phyloP scores from a whole-genome alignment of 37 sponge, comb jelly and placozoan genomes.

The Oscarella lobularis region DNA sequence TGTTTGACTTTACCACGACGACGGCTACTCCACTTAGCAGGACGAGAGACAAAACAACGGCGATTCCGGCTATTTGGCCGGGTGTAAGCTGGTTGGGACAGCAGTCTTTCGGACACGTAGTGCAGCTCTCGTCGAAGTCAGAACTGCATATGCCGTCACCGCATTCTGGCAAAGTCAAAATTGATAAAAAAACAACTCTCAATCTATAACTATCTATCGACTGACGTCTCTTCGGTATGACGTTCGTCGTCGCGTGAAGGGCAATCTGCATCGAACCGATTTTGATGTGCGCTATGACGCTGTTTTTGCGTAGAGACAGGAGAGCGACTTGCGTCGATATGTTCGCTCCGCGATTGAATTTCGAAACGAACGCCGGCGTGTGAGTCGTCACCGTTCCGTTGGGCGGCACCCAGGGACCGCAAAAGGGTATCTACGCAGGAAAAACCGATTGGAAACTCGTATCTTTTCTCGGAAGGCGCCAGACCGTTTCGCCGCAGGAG shows the following conservation, averaged over 20 bases:
- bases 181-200: background rate
- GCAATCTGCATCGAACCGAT: constrained; percentile 64
- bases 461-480: background rate
- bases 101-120: constrained; percentile 42
- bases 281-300: constrained; percentile 63
- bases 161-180: constrained; percentile 18
- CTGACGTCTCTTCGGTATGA: constrained; percentile 16
- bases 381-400: constrained; percentile 52
- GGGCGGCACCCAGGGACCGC: constrained; percentile 77
- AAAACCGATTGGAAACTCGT: background rate
- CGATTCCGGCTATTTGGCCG: background rate
- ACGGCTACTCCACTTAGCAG: too few species aligned
- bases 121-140: constrained; percentile 29
- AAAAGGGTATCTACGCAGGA: constrained; percentile 24
- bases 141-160: constrained; percentile 38
- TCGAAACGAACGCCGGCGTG: constrained; percentile 28
- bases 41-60: too few species aligned
- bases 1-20: too few species aligned
- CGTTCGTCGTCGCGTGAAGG: constrained; percentile 27
- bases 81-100: constrained; percentile 22
- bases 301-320: constrained; percentile 12
- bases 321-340: constrained; percentile 14
- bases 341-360: constrained; percentile 11
- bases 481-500: constrained; percentile 29
- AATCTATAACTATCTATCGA: background rate